Conservation (phyloP, 2,888 invertebrate species). For the Morinoia aosen region DNA sequence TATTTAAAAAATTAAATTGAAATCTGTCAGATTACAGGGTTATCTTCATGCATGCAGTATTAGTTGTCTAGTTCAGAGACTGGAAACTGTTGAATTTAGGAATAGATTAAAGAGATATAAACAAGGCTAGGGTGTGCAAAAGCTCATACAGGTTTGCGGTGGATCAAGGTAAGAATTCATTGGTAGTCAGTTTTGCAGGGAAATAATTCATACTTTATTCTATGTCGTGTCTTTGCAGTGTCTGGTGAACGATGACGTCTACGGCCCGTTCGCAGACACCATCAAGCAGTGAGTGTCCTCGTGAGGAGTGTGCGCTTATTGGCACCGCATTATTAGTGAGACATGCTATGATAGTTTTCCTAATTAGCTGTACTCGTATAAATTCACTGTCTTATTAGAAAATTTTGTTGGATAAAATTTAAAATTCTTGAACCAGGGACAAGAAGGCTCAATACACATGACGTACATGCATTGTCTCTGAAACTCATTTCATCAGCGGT, state of each 20-base stretch:
- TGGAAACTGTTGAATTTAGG: not conserved
- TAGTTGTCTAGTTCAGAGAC: not conserved
- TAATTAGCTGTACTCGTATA: not conserved
- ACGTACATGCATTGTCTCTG: no score
- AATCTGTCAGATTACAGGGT: not conserved
- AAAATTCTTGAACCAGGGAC: no score
- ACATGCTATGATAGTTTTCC: not conserved
- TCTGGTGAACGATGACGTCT: conserved; percentile 84
- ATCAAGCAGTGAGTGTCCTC: conserved; percentile 79
- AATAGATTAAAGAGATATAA: not conserved
- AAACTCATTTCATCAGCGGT: no score
- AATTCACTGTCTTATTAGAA: not conserved
- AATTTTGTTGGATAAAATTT: no score
- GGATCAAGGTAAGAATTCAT: not conserved
- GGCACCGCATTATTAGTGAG: not conserved
- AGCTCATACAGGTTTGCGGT: not conserved
- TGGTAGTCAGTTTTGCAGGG: not conserved
- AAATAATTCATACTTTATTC: not conserved
- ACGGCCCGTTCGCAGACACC: conserved; percentile 85
- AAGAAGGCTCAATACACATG: no score
- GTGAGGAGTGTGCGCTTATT: not conserved
- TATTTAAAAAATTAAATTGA: not conserved
- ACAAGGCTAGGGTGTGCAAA: not conserved
- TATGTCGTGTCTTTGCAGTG: conserved; percentile 72
- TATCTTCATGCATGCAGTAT: not conserved